These are phyloP conservation scores for Caranx ignobilis DNA, from an alignment of 2,113 vertebrate genomes.

Conservation along the genomic window DNA sequence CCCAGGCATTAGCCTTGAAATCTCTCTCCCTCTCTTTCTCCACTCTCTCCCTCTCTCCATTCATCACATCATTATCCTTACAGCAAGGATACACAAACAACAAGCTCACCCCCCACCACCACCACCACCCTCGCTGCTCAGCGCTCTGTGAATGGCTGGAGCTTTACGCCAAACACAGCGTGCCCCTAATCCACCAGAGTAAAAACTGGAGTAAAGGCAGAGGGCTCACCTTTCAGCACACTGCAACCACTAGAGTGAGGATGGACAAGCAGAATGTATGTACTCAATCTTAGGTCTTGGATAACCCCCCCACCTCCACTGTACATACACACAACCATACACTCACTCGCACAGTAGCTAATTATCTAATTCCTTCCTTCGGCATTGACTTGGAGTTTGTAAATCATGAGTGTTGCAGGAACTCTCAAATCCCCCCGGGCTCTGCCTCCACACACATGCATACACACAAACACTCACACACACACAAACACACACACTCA, in stretches of 20 bases:
- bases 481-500: constrained; percentile 3
- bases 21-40: constrained; percentile 51
- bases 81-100: constrained; percentile 75
- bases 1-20: constrained; percentile 81
- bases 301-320: neutral
- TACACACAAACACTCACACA: neutral
- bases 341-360: constrained; percentile 45
- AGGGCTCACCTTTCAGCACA: constrained; percentile 56
- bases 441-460: constrained; percentile 2
- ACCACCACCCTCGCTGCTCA: constrained; percentile 27
- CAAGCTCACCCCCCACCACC: constrained; percentile 40
- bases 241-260: constrained; percentile 23
- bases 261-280: constrained; percentile 31
- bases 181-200: constrained; percentile 56
- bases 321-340: constrained; percentile 21
- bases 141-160: constrained; percentile 65
- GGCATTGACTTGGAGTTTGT: constrained; percentile 42
- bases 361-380: constrained; percentile 71
- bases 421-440: constrained; percentile 45
- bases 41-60: constrained; percentile 61
- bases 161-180: constrained; percentile 52
- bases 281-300: constrained; percentile 25
- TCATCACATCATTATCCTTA: constrained; percentile 79
- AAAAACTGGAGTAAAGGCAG: constrained; percentile 35
- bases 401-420: constrained; percentile 68